Conservation (phyloP, 2,888 invertebrate genomes). For the Pristionchus maxplancki region DNA sequence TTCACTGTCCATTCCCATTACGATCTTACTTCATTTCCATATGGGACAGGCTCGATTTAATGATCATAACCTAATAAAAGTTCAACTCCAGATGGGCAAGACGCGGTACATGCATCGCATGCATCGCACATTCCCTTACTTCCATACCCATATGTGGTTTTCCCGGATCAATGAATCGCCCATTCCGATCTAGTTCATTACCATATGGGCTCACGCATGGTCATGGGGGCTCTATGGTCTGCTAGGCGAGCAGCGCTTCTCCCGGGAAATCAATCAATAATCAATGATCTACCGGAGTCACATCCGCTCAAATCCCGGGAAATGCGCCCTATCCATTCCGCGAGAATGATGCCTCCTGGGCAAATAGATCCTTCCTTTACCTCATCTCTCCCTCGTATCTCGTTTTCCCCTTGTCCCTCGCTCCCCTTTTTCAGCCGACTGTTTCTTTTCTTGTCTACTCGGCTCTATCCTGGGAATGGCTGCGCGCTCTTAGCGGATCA, state of each 20-base stretch:
- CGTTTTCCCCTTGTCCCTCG: neutral
- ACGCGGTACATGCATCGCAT: too few species aligned
- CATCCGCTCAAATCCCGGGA: neutral
- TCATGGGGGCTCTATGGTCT: too few species aligned
- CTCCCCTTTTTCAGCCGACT: constrained; percentile 25
- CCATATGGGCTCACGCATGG: too few species aligned
- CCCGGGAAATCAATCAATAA: neutral
- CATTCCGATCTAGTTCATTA: too few species aligned
- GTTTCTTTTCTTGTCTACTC: constrained; percentile 35
- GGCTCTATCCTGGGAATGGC: constrained; percentile 32
- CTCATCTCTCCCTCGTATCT: constrained; percentile 19
- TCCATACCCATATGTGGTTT: too few species aligned
- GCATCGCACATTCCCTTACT: too few species aligned
- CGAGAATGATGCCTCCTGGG: constrained; percentile 33
- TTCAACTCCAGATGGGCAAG: too few species aligned
- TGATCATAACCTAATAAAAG: too few species aligned
- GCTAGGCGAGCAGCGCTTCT: too few species aligned
- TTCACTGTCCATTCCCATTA: too few species aligned
- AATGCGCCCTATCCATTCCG: neutral
- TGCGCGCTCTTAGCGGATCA: neutral
- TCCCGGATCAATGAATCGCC: neutral
- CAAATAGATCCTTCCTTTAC: constrained; percentile 10
- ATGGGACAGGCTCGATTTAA: too few species aligned
- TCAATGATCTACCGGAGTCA: neutral
- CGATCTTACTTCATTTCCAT: too few species aligned